Evolutionary conservation across 2,113 vertebrate genomes (phyloP).

Genomic region (Grammomys dolichurus): DNA sequence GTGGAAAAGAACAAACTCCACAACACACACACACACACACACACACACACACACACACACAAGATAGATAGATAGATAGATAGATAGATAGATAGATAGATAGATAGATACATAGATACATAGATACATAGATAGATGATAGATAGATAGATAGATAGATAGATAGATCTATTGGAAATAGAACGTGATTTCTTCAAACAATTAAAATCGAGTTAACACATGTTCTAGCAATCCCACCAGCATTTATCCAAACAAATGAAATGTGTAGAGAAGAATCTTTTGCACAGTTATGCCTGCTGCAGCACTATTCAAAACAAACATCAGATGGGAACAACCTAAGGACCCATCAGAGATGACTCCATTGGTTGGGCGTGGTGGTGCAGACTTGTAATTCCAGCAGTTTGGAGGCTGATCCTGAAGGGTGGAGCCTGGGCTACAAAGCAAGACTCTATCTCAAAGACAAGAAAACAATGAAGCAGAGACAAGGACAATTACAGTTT

Average conservation of each 20-base stretch:
- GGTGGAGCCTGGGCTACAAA: not conserved
- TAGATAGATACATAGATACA: not conserved
- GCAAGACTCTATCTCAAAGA: not conserved
- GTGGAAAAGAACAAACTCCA: not conserved
- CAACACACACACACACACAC: not conserved
- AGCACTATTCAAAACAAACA: not conserved
- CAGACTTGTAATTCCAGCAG: not conserved
- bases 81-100: not conserved
- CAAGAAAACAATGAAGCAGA: too few species aligned
- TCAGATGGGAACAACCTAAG: not conserved
- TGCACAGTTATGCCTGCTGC: not conserved
- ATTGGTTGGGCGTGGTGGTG: not conserved
- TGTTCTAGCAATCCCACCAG: not conserved
- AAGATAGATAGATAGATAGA: too few species aligned
- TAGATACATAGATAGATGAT: not conserved
- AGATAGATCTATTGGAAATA: not conserved
- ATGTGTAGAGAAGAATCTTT: too few species aligned
- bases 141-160: not conserved
- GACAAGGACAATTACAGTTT: too few species aligned
- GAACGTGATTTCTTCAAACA: too few species aligned
- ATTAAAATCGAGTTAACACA: not conserved
- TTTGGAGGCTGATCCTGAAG: not conserved
- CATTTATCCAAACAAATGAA: not conserved
- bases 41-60: not conserved
- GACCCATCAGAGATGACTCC: not conserved